Base-by-base conservation (phyloP, 2,888 invertebrate species). In the Ophion slaviceki region DNA sequence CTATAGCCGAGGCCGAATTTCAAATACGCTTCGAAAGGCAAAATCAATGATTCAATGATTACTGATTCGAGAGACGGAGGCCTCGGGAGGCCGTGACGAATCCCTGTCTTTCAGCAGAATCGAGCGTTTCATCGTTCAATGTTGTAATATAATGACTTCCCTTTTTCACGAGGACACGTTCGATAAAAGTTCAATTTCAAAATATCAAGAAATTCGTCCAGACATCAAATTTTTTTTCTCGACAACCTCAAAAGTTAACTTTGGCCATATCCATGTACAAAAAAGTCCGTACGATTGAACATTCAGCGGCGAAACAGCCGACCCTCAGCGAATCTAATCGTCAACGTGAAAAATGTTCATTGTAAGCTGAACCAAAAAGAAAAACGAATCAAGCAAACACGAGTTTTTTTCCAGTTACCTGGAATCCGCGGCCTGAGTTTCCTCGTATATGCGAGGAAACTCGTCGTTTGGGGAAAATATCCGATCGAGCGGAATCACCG, bases 361-460 rank as follows among this genome's bases (percentile, higher is more conserved):
- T 45, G 6, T 45, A 67, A 64, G 64, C 57, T 59, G 70, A 79
- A 24, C 3, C 7, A 61, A 45, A 24, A 57, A 61, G 36, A 70
- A 47, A 81, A 62, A 45, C 14, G 20, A 28, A 57, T 28, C 62
- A 75, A 61, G 47, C 24, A 61, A 81, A 28, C 7, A 17, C 53
- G 40, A 24, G 17, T 5, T 5, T 36, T 20, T 66, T 67, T 85
- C 77, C 78, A 68, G 77, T 85, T 85, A 81, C 81, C 81, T 85
- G 81, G 78, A 81, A 68, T 81, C 28, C 36, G 77, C 45, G 53
- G 28, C 45, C 45, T 61, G 36, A 32, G n/a, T 57, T 17, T 53
- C 53, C 53, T 17, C 36, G 66, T 61, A 67, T 59, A 80, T 68
- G 72, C 76, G 28, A 17, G 36, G 64, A 64, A 66, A 36, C 2